Base-by-base conservation (phyloP, 2,888 invertebrate genomes). In the Corythucha ciliata region DNA sequence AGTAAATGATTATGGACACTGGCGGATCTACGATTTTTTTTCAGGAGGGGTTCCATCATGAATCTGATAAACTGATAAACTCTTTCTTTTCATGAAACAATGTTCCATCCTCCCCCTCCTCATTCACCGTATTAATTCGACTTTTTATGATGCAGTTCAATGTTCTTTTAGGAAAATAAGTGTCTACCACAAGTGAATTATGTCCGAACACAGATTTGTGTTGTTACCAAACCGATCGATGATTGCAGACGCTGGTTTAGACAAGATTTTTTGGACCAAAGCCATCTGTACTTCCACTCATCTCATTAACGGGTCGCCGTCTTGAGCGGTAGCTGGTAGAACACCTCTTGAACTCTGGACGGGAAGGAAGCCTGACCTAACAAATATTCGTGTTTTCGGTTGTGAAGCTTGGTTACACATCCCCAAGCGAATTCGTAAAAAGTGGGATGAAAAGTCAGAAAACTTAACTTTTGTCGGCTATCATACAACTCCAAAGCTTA, bases 371-470 rank as follows among this genome's bases (percentile, higher is more conserved):
- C 54, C 58, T 20, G 21, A 37, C 24, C 12, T 52, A 34, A 34
- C 46, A n/a, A 18, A 46, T 20, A 14, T 46, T n/a, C 33, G 34
- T 14, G 46, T 52, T 18, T 47, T 52, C 37, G 52, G 52, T 29
- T 47, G 47, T n/a, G 10, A 25, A 18, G 39, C 47, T 18, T 52
- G 39, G 46, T 57, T 55, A 14, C 61, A 64, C 53, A 48, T 63
- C 36, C 57, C 60, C 21, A 59, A 53, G 36, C 56, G 60, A 41
- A 58, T 57, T 36, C 45, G 61, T 36, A 49, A 49, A 36, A 64
- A 64, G 49, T 61, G 61, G 61, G 62, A 62, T 41, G 49, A 57
- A 27, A 63, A 64, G 41, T 61, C 61, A 16, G 49, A 58, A n/a
- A 55, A 58, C 46, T 61, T 62, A 32, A 52, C 39, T 24, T 46